Evolutionary conservation across 2,888 invertebrate species (phyloP), one percentile per base, ranked within the genome.

Genomic region (Cordilura impudica): DNA sequence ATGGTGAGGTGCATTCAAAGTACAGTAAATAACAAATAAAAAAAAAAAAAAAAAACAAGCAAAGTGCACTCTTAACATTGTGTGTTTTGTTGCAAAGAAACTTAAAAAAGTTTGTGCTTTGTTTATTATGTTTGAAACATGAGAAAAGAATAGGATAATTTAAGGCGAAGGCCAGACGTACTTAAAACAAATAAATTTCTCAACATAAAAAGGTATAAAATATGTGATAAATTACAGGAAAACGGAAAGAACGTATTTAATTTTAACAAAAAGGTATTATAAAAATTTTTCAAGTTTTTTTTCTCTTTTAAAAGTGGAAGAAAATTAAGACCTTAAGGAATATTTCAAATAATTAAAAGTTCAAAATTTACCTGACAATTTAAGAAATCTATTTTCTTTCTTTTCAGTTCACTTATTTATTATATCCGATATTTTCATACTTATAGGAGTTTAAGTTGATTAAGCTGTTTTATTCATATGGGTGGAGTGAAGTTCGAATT

Each of bases 101-200:
- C 61, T 69, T 54, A 47, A 63, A 47, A 29, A 63, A 56, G 69
- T 69, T 75, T 74, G 49, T 43, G 54, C 73, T 53, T 67, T 67
- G 60, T 51, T 74, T 72, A 18, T 14, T 21, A 56, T 51, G 19
- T 45, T 51, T 51, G 7, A 21, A 51, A 51, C 8, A 23, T 12
- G 54, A 26, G n/a, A 72, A 72, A 63, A 70, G 72, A 65, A 49
- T 54, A 75, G 45, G 71, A 75, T 75, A 61, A 79, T 75, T 79
- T 79, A 56, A 75, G 74, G 71, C 74, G 71, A 79, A 79, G 79
- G 79, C 70, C 79, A 79, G 79, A 61, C 79, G 63, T 49, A 71
- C 71, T 71, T 74, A 54, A 56, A 23, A 47, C 35, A 12, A n/a
- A 19, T 16, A 19, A 61, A 45, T n/a, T n/a, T n/a, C n/a, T n/a